Conservation (phyloP, 2,113 vertebrate genomes). For the Tricholaema leucomelas region DNA sequence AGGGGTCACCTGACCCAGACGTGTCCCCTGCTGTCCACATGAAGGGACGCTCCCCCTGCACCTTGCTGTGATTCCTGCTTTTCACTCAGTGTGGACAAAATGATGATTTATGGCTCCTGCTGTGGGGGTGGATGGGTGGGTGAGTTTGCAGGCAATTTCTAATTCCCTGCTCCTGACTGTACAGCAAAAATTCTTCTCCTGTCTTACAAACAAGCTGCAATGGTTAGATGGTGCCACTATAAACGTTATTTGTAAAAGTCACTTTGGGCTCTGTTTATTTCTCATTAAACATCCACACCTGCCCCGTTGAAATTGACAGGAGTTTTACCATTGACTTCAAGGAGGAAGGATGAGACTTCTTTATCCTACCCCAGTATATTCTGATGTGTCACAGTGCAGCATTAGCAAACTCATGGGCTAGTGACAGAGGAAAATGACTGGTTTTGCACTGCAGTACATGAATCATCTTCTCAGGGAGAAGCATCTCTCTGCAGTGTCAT, state of each 20-base stretch:
- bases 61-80: constrained; percentile 52
- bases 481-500: not conserved
- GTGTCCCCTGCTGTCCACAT: constrained; percentile 64
- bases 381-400: not conserved
- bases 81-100: constrained; percentile 49
- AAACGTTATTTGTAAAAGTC: constrained; percentile 35
- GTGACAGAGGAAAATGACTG: not conserved
- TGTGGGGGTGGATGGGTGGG: not conserved
- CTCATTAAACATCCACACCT: not conserved
- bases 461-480: not conserved
- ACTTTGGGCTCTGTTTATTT: not conserved
- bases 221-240: not conserved
- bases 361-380: not conserved
- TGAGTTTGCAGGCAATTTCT: constrained; percentile 41
- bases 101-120: constrained; percentile 56
- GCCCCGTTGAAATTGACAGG: not conserved
- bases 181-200: not conserved
- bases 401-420: not conserved
- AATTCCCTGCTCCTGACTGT: constrained; percentile 15
- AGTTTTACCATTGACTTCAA: not conserved
- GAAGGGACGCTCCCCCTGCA: constrained; percentile 59
- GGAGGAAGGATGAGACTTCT: not conserved
- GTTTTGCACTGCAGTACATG: not conserved
- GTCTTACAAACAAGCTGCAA: not conserved
- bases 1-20: constrained; percentile 65